Percentiles rank a stretch among this genome's conserved stretches.
Evolutionary conservation across 2,113 vertebrate genomes (phyloP).

Genomic region (Polypterus senegalus): DNA sequence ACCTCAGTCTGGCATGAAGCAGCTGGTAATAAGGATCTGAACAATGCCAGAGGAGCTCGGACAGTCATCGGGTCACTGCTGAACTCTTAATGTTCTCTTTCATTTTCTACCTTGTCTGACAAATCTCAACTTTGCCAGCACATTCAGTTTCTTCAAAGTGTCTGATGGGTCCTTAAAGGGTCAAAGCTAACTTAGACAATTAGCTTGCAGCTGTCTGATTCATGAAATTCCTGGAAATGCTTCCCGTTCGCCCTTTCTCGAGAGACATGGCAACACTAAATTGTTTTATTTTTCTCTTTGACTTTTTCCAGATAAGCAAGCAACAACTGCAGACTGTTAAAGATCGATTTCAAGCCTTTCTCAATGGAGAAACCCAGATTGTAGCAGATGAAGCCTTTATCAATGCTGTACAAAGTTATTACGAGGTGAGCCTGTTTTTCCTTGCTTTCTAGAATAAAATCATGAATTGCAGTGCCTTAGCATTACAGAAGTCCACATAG

Average conservation of each 20-base stretch:
- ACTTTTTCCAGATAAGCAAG: constrained; percentile 80
- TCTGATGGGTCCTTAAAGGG: too few relatives aligned
- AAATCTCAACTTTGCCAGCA: too few relatives aligned
- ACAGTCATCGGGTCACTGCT: too few relatives aligned
- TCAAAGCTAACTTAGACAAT: too few relatives aligned
- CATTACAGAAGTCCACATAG: not conserved
- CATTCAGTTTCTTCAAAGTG: too few relatives aligned
- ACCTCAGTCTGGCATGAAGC: too few relatives aligned
- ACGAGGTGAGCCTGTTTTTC: constrained; percentile 60
- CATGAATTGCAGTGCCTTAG: not conserved
- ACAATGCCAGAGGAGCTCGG: too few relatives aligned
- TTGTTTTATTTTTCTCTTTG: constrained; percentile 15
- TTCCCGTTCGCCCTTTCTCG: constrained; percentile 11
- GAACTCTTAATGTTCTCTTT: too few relatives aligned
- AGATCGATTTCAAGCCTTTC: constrained; percentile 90
- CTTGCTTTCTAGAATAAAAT: not conserved
- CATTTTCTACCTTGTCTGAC: too few relatives aligned
- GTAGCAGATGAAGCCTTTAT: constrained; percentile 97
- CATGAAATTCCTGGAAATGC: constrained; percentile 6
- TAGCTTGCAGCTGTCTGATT: constrained; percentile 10
- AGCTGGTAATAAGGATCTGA: too few relatives aligned
- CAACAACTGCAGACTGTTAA: constrained; percentile 91
- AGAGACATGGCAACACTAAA: not conserved
- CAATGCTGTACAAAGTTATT: constrained; percentile 97
- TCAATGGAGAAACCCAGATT: constrained; percentile 92